A percentile compares a stretch with the other conserved stretches of the same genome.
phyloP scores from a whole-genome alignment of 2,797 vertebrate species.

The Coilia nasus region DNA sequence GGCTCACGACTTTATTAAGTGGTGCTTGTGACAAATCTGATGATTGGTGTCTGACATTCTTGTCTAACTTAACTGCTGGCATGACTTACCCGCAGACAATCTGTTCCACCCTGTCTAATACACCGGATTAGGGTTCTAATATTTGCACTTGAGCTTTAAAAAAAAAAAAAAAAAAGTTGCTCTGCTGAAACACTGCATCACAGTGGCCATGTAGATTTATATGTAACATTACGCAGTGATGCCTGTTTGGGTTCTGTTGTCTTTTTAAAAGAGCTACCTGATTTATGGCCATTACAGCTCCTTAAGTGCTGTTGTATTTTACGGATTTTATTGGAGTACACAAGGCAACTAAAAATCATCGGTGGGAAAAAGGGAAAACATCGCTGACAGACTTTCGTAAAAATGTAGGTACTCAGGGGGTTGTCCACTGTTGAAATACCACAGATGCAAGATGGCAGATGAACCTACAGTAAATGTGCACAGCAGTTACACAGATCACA shows the following conservation, averaged over 20 bases:
- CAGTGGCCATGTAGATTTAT: slow-evolving; percentile 7
- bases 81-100: slow-evolving; percentile 60
- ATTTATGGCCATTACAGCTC: neutral
- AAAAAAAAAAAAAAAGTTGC: neutral
- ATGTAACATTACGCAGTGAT: neutral
- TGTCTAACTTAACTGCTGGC: slow-evolving; percentile 48
- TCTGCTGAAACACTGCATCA: slow-evolving; percentile 30
- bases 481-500: neutral
- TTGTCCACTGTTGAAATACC: neutral
- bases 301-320: slow-evolving; percentile 13
- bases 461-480: neutral
- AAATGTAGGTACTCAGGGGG: neutral
- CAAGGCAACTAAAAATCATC: neutral
- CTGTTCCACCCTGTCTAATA: slow-evolving; percentile 64
- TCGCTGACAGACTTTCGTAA: neutral
- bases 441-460: neutral
- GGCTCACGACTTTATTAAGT: slow-evolving; percentile 33
- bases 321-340: neutral
- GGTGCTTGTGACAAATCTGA: slow-evolving; percentile 55
- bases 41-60: slow-evolving; percentile 45
- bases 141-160: slow-evolving; percentile 51
- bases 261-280: neutral
- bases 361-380: neutral
- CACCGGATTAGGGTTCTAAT: slow-evolving; percentile 49
- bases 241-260: neutral